Evolutionary conservation across 2,113 vertebrate species (phyloP).

Genomic region (Pangasianodon hypophthalmus): DNA sequence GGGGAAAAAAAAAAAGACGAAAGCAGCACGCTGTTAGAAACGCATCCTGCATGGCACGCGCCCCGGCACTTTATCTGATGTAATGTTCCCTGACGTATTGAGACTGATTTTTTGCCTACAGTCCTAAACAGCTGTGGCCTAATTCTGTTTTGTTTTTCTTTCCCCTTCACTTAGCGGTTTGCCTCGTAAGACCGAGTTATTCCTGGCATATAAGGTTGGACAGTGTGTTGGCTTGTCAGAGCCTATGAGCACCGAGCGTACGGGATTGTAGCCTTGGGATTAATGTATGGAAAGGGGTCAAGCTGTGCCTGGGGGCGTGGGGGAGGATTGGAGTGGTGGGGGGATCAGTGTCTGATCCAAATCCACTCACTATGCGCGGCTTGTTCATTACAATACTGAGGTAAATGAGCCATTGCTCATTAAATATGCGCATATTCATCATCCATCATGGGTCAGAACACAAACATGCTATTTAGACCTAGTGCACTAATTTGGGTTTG

Average conservation of each 20-base stretch:
- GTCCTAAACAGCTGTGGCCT: slow-evolving; percentile 88
- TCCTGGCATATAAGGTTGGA: slow-evolving; percentile 73
- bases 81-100: slow-evolving; percentile 87
- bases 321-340: slow-evolving; percentile 5
- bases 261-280: slow-evolving; percentile 46
- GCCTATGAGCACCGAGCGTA: slow-evolving; percentile 57
- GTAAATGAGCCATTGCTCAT: slow-evolving; percentile 54
- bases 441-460: slow-evolving; percentile 57
- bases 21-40: slow-evolving; percentile 41
- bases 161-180: slow-evolving; percentile 79
- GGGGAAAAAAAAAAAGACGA: slow-evolving; percentile 50
- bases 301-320: slow-evolving; percentile 52
- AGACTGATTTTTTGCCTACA: slow-evolving; percentile 86
- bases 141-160: slow-evolving; percentile 72
- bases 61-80: slow-evolving; percentile 72
- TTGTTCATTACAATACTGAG: slow-evolving; percentile 38
- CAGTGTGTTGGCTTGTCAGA: slow-evolving; percentile 75
- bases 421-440: slow-evolving; percentile 52
- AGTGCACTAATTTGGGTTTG: slow-evolving; percentile 9
- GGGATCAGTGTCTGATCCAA: slow-evolving; percentile 15
- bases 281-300: slow-evolving; percentile 53
- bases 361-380: slow-evolving; percentile 34
- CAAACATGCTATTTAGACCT: slow-evolving; percentile 31
- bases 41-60: slow-evolving; percentile 58
- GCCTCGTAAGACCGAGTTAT: slow-evolving; percentile 79